Evolutionary conservation across 64 coral and sea anemone species (phyloP), one percentile per base, ranked within the genome.

Genomic region (Catalaphyllia jardinei): DNA sequence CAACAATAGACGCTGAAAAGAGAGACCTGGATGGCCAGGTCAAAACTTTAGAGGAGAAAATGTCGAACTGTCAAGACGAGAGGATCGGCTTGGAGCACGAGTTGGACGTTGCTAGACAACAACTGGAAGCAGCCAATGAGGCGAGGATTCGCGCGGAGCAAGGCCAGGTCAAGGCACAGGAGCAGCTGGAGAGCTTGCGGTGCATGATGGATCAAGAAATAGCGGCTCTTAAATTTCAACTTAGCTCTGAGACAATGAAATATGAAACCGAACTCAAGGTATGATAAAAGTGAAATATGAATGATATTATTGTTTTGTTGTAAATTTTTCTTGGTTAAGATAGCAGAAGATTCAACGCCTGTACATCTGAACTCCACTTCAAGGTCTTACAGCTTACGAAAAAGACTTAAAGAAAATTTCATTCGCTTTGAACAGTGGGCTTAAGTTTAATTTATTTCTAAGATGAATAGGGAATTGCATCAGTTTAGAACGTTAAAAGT

Each of bases 261-360:
- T 99, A 93, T 80, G 97, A 99, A 81, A 83, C 91, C 8, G 88
- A 99, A 86, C 87, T 99, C 9, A 99, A 99, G 94, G 97, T 95
- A 87, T 3, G 65, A 46, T 8, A 39, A 20, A 61, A 39, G 16
- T 4, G 14, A 35, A 35, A 35, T 35, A 35, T 35, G 33, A 35
- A 35, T 35, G 33, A 35, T 35, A 35, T 1, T 1, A 35, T 35
- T 35, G 1, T 35, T 35, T 35, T 35, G 33, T 35, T 35, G 33
- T 35, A 35, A 1, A 1, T 35, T 35, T 35, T 35, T 35, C 3
- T 35, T 35, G 33, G 33, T 35, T 35, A 35, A 35, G 33, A 3
- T 1, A 35, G 33, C 33, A 35, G 33, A 35, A 35, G 33, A 35
- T 35, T 35, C 33, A 35, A 35, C 33, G 33, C 33, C 33, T 35